phyloP scores from a whole-genome alignment of 1,140 invertebrate species.

The Sesamia nonagrioides region DNA sequence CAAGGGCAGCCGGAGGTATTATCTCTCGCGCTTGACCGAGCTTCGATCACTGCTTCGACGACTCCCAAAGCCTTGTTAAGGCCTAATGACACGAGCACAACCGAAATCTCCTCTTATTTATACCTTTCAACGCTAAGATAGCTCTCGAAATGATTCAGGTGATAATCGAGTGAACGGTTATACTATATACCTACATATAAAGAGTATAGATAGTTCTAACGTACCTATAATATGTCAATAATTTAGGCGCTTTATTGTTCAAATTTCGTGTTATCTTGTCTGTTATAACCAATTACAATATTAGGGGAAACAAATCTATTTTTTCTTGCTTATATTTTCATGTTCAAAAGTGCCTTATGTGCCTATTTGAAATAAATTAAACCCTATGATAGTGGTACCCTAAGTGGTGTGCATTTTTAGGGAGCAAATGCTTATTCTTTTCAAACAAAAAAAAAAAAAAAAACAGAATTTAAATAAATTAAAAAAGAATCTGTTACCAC shows the following conservation, averaged over 20 bases:
- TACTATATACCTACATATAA: background rate
- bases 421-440: too few relatives aligned
- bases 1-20: slow-evolving; percentile 64
- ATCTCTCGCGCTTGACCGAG: slow-evolving; percentile 83
- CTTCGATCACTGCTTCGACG: slow-evolving; percentile 76
- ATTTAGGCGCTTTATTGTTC: background rate
- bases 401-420: too few relatives aligned
- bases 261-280: background rate
- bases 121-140: slow-evolving; percentile 60
- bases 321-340: too few relatives aligned
- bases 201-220: background rate
- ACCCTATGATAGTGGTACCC: too few relatives aligned
- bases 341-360: too few relatives aligned
- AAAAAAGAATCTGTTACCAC: too few relatives aligned
- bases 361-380: too few relatives aligned
- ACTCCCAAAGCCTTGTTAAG: slow-evolving; percentile 79
- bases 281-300: slow-evolving; percentile 3
- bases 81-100: slow-evolving; percentile 79
- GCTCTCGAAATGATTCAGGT: slow-evolving; percentile 48
- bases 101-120: slow-evolving; percentile 72
- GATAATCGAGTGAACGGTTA: slow-evolving; percentile 41
- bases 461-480: too few relatives aligned
- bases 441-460: too few relatives aligned
- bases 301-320: background rate
- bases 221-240: background rate